Evolutionary conservation across 2,888 invertebrate species (phyloP).

Genomic region (Monopis laevigella): DNA sequence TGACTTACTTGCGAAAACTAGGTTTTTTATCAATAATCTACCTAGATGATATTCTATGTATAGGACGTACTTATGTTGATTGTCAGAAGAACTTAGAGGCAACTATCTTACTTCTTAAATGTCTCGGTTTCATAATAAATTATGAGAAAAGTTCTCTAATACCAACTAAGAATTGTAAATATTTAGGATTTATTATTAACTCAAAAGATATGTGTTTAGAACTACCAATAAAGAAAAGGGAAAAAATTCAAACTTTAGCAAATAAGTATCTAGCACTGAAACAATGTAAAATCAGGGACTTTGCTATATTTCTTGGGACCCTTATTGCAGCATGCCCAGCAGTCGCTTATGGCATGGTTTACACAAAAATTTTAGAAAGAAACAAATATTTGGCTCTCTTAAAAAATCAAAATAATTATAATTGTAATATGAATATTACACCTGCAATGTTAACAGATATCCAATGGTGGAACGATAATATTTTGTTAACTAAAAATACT

Average conservation of each 20-base stretch:
- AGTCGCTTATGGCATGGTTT: not conserved
- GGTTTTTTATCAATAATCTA: not conserved
- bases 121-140: too few species aligned
- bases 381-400: not conserved
- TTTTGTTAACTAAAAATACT: conserved; percentile 2
- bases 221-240: not conserved
- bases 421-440: not conserved
- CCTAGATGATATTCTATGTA: too few species aligned
- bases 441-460: not conserved
- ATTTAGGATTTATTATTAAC: conserved; percentile 6
- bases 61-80: not conserved
- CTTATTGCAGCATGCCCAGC: not conserved
- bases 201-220: not conserved
- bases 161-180: conserved; percentile 6
- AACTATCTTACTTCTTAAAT: too few species aligned
- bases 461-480: conserved; percentile 5
- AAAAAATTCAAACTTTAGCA: not conserved
- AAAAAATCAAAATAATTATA: not conserved
- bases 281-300: not conserved
- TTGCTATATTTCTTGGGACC: not conserved
- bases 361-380: conserved; percentile 1
- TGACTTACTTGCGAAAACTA: not conserved
- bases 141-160: conserved; percentile 1
- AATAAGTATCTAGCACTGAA: not conserved
- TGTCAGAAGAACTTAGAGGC: not conserved